Evolutionary conservation across 2,888 invertebrate genomes (phyloP).

Genomic region (Lasioglossum malachurum): DNA sequence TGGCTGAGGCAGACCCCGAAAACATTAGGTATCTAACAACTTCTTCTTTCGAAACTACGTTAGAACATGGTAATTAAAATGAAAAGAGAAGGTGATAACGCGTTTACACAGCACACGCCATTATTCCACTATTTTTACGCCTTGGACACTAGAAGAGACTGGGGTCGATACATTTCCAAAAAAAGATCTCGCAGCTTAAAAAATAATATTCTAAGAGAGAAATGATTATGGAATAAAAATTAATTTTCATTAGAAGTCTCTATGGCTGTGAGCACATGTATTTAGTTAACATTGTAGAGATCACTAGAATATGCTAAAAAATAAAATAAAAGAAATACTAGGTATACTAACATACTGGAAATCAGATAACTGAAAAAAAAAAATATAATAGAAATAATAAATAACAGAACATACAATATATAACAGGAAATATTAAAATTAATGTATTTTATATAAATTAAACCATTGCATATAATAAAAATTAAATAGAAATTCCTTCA

Average conservation of each 20-base stretch:
- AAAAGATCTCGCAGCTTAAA: background rate
- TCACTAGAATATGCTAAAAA: background rate
- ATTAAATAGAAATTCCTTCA: background rate
- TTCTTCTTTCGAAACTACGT: constrained; percentile 61
- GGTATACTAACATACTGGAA: too few species aligned
- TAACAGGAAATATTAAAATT: background rate
- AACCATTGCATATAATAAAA: background rate
- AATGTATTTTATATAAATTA: background rate
- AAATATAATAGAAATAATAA: background rate
- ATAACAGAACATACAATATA: background rate
- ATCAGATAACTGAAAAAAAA: background rate
- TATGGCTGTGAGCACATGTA: background rate
- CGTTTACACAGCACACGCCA: constrained; percentile 17
- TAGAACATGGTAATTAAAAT: constrained; percentile 63
- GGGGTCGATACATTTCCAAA: background rate
- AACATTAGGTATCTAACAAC: constrained; percentile 62
- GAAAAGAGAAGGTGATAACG: constrained; percentile 42
- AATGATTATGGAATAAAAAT: background rate
- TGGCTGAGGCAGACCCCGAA: constrained; percentile 43
- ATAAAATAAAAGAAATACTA: background rate
- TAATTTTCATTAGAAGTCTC: background rate
- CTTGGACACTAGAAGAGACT: background rate
- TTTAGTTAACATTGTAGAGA: background rate
- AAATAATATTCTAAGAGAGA: background rate
- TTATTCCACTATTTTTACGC: background rate